Base-by-base conservation (phyloP, 2,888 invertebrate genomes). In the Dysmachus trigonus region DNA sequence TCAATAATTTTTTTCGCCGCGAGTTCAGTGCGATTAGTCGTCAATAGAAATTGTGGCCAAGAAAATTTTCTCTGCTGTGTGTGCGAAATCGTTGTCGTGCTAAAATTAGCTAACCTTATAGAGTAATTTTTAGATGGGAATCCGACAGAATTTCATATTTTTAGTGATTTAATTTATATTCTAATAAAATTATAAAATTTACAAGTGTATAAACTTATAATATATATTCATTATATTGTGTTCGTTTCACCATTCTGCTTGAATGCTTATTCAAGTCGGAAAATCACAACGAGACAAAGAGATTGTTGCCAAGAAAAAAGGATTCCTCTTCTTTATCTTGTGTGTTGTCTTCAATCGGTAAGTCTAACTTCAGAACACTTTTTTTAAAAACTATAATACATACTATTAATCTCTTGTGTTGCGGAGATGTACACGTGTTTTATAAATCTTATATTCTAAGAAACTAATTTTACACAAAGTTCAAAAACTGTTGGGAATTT, bases 21-120 rank as follows among this genome's bases (percentile, higher is more conserved):
- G 22, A 18, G 47, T 47, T 27, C 47, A 18, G 30, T 13, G 81
- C 53, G 53, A 81, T 81, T 62, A 81, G 81, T 62, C 31, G 33
- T 15, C 53, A 30, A 27, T 30, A 33, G 33, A n/a, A n/a, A n/a
- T 18, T 31, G 62, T 47, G 47, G 47, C 62, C 62, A 47, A 62
- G 62, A 22, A 27, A 7, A 4, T 62, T 62, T 47, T 22, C 62
- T n/a, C 8, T 62, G 62, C 22, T 27, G 27, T 62, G 10, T 73
- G 73, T 27, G 73, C n/a, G 18, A 35, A 33, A 33, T 62, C 53
- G 53, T 81, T 51, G 47, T 31, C 22, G 76, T 31, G 53, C 62
- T 81, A 81, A 81, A 81, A 33, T 81, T 81, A 81, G 62, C 81
- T 35, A 81, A 62, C 81, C 81, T 81, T 62, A 81, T 33, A 51